Conservation (phyloP, 2,113 vertebrate species). For the Peromyscus leucopus region DNA sequence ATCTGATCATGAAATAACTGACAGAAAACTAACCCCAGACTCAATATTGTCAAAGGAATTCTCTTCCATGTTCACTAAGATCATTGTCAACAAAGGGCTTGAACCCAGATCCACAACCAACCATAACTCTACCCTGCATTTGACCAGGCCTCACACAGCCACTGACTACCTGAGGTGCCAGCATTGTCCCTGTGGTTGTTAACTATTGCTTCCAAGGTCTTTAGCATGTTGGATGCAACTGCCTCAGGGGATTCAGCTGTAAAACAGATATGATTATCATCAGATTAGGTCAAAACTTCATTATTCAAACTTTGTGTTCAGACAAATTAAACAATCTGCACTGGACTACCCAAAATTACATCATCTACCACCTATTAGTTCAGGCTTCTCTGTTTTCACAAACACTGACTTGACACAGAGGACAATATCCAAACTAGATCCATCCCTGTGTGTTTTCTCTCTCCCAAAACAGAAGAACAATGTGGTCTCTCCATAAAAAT, state of each 20-base stretch:
- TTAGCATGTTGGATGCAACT: too few species aligned
- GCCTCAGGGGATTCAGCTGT: too few species aligned
- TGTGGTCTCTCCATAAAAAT: conserved; percentile 29
- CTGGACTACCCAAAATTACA: neutral
- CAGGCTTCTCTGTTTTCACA: too few species aligned
- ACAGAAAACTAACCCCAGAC: neutral
- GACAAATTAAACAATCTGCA: neutral
- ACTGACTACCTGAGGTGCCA: too few species aligned
- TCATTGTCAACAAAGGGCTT: neutral
- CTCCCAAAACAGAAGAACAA: neutral
- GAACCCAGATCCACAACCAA: neutral
- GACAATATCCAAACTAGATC: neutral
- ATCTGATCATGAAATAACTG: too few species aligned
- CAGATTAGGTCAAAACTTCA: neutral
- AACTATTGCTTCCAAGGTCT: too few species aligned
- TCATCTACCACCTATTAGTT: neutral
- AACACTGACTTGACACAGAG: neutral
- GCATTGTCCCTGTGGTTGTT: too few species aligned
- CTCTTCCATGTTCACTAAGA: neutral
- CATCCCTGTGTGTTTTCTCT: neutral
- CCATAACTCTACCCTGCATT: neutral
- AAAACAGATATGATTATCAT: too few species aligned
- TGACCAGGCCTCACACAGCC: neutral
- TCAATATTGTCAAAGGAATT: neutral
- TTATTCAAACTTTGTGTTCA: neutral